These are phyloP conservation scores for Mastigias papua DNA, from an alignment of 30 jellyfish, hydroid and myxozoan species.

Conservation along the genomic window DNA sequence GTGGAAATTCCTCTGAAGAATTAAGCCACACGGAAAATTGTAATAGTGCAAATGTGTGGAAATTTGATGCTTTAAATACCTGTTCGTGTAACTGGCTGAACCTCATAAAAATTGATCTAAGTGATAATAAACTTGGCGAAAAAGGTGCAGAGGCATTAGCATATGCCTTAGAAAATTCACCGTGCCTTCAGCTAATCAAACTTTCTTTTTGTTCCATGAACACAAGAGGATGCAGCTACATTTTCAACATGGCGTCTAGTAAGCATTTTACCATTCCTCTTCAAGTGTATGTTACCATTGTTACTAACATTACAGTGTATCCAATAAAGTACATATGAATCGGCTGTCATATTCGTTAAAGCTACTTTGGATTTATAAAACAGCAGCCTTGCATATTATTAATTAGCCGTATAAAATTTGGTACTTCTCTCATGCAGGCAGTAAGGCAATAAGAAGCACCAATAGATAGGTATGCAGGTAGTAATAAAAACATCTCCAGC, in stretches of 20 bases:
- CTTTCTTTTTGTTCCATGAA: conserved; percentile 7
- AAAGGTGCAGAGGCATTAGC: conserved; percentile 21
- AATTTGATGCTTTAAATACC: neutral
- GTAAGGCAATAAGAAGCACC: no score
- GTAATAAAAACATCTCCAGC: no score
- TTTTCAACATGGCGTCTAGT: conserved; percentile 11
- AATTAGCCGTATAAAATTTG: no score
- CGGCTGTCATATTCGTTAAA: no score
- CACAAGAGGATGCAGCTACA: conserved; percentile 1
- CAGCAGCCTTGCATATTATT: no score
- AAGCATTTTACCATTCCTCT: neutral
- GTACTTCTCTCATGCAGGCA: no score
- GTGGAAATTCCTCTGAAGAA: neutral
- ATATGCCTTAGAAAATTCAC: conserved; percentile 5
- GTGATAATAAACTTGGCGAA: neutral
- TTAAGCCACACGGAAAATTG: conserved; percentile 1
- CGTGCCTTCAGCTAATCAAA: neutral
- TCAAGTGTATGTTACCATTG: neutral
- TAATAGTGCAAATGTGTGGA: conserved; percentile 2
- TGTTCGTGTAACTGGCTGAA: conserved; percentile 32
- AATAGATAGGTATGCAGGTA: no score
- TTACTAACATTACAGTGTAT: no score
- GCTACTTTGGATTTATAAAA: no score
- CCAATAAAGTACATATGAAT: no score
- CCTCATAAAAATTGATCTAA: neutral